Base-by-base conservation (phyloP, 2,113 vertebrate species). In the Periophthalmodon schlosseri region DNA sequence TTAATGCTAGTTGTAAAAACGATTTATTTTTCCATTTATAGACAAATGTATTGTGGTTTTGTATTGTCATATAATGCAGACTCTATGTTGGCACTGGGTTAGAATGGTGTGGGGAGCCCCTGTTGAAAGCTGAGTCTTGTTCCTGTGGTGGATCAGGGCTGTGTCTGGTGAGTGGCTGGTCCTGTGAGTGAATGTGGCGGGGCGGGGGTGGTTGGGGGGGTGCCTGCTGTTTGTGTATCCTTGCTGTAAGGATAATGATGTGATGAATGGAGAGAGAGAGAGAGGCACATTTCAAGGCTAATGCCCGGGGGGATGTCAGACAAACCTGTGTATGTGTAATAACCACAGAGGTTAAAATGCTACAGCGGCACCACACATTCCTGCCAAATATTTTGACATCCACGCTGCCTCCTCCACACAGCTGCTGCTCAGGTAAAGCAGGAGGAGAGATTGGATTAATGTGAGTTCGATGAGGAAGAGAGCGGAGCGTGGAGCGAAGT, bases 331-430 rank as follows among this genome's bases (percentile, higher is more conserved):
- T 90, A 88, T 89, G 84, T 91, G 89, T 91, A 89, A 90, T 91
- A 92, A 90, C 85, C 88, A 78, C 78, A 16, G 92, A 91, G 90
- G 90, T 91, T 92, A 92, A 92, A 92, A 89, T 85, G 88, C 84
- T 91, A 90, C 90, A 92, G 79, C 54, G 77, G 79, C 80, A 84
- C 87, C 79, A 76, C 80, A 88, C 89, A 88, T 87, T 81, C 88
- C 89, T 91, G 89, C 90, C 91, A 92, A 92, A 91, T 91, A 90
- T 91, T 90, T 91, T 92, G 87, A 91, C 91, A 91, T 90, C 82
- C 85, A 88, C 86, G 85, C 89, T 79, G 68, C 90, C 91, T 88
- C 88, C 91, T 89, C 86, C 82, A 52, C 90, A 87, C 89, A 91
- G 87, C 88, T 89, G 86, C 78, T 87, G 85, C 83, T 82, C 83